A percentile compares a stretch with the other conserved stretches of the same genome.
Evolutionary conservation across 2,797 vertebrate genomes (phyloP).

Genomic region (Pyrocephalus nanus): DNA sequence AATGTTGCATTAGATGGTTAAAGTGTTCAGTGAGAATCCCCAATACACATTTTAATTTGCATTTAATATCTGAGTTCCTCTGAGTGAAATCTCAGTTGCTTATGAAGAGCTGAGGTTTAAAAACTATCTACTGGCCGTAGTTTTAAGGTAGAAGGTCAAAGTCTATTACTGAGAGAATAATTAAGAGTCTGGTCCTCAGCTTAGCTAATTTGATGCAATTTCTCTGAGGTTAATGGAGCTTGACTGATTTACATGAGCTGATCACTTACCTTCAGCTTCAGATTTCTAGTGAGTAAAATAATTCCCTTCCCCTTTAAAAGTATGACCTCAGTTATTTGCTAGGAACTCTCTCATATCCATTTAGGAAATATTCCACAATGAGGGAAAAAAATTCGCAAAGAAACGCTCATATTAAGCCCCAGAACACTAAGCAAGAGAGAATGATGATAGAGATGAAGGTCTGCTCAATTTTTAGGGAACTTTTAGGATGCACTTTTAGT

Average conservation of each 20-base stretch:
- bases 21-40: constrained; percentile 35
- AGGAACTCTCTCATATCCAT: neutral
- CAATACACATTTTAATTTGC: constrained; percentile 13
- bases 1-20: constrained; percentile 17
- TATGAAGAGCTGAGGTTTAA: constrained; percentile 11
- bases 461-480: neutral
- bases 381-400: neutral
- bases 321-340: neutral
- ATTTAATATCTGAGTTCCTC: constrained; percentile 32
- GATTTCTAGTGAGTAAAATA: neutral
- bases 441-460: neutral
- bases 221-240: constrained; percentile 32
- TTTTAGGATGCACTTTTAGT: neutral
- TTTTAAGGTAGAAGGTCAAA: constrained; percentile 27
- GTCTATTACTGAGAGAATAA: constrained; percentile 6
- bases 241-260: constrained; percentile 18
- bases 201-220: neutral
- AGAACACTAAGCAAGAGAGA: neutral
- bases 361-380: neutral
- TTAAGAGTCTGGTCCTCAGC: constrained; percentile 2
- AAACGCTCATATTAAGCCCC: neutral
- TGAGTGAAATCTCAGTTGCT: constrained; percentile 6
- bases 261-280: neutral
- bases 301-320: neutral
- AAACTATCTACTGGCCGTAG: neutral